A percentile compares a stretch with the other conserved stretches of the same genome.
Evolutionary conservation across 2,888 invertebrate species (phyloP).

Genomic region (Mycalesis mineus): DNA sequence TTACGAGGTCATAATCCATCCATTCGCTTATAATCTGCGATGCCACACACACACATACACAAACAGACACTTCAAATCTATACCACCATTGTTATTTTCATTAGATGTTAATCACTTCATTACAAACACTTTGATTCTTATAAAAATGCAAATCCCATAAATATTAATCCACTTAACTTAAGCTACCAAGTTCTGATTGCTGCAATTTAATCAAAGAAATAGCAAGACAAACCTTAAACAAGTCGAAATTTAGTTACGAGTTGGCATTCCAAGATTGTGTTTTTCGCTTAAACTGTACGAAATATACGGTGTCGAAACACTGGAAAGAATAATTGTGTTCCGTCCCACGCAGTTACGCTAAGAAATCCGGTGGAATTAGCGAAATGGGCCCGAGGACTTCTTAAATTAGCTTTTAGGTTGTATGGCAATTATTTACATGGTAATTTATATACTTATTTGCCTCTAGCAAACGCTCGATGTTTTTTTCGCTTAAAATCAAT

Average conservation of each 20-base stretch:
- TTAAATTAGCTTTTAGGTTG: background rate
- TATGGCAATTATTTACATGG: background rate
- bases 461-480: too few relatives aligned
- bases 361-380: background rate
- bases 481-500: too few relatives aligned
- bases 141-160: background rate
- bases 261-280: slow-evolving; percentile 16
- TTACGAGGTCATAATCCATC: too few relatives aligned
- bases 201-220: slow-evolving; percentile 2
- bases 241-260: slow-evolving; percentile 17
- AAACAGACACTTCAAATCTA: too few relatives aligned
- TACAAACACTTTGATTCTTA: too few relatives aligned
- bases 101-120: too few relatives aligned
- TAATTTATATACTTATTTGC: background rate
- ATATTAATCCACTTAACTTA: background rate
- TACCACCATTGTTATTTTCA: too few relatives aligned
- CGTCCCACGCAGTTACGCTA: background rate
- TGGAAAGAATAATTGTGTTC: background rate
- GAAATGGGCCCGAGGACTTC: background rate
- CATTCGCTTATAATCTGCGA: too few relatives aligned
- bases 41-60: too few relatives aligned
- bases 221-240: slow-evolving; percentile 11
- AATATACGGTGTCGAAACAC: background rate
- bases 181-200: background rate
- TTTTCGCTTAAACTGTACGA: slow-evolving; percentile 5